Base-by-base conservation (phyloP, 2,888 invertebrate species). In the Athalia cordata region DNA sequence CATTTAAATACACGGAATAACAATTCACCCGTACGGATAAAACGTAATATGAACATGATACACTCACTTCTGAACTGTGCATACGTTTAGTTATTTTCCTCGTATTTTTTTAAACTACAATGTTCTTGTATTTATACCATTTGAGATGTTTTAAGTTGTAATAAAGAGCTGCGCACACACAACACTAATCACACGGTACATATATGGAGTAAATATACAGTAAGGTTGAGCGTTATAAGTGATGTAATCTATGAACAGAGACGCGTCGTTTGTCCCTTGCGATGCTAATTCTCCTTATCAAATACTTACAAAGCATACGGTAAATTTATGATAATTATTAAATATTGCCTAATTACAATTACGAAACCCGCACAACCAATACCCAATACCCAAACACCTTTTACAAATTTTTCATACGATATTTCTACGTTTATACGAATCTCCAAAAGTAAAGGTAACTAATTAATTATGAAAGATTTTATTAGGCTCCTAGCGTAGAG, bases 391-490 rank as follows among this genome's bases (percentile, higher is more conserved):
- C 61, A 80, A 64, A 81, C 85, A 88, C 85, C 85, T 87, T 88
- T 87, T 87, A 86, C 87, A 87, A 84, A 84, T 88, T 88, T 84
- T 89, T 89, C 87, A 88, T 88, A 88, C 86, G 84, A 87, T 86
- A 85, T 89, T 89, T 89, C 88, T 89, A 89, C 89, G 89, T 89
- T 87, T 89, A 86, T 87, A 88, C 88, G 87, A 86, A 88, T 89
- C 87, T 87, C 85, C 86, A 84, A 81, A 83, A 85, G 84, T 84
- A 84, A 86, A 80, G 81, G 80, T 80, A 84, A 70, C 81, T 85
- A 85, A 86, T 84, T 85, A 84, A 81, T 81, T 85, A 86, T 81
- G 84, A 83, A 78, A 77, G 84, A 85, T 86, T 86, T 86, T 85
- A 87, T 87, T 86, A 87, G 86, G 84, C 85, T 83, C 85, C 86